Evolutionary conservation across 2,113 vertebrate genomes (phyloP).

Genomic region (Oreochromis aureus): DNA sequence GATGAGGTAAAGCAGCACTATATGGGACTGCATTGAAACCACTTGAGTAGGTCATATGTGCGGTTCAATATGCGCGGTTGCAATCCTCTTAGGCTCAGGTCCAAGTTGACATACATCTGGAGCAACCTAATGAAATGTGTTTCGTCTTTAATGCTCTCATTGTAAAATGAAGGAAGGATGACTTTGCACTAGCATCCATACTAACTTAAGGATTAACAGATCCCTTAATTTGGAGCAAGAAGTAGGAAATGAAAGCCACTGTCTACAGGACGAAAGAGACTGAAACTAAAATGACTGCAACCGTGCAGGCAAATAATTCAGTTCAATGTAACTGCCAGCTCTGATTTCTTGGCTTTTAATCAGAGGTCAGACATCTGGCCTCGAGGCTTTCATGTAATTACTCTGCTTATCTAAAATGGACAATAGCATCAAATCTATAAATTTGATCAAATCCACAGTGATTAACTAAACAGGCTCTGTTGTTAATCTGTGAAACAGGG

Average conservation of each 20-base stretch:
- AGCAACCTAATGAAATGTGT: constrained; percentile 35
- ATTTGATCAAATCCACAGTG: constrained; percentile 31
- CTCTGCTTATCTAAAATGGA: constrained; percentile 6
- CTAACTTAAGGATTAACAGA: constrained; percentile 23
- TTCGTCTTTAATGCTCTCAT: constrained; percentile 19
- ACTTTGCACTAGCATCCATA: neutral
- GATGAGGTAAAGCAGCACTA: neutral
- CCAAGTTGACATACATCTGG: constrained; percentile 44
- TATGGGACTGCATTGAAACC: neutral
- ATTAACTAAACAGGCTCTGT: constrained; percentile 40
- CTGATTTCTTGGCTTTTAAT: constrained; percentile 11
- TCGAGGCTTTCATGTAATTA: constrained; percentile 7
- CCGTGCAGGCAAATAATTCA: neutral
- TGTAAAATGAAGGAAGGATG: neutral
- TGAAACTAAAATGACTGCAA: neutral
- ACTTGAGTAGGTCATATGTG: neutral
- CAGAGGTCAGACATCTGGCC: constrained; percentile 21
- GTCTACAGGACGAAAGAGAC: neutral
- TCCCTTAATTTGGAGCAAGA: neutral
- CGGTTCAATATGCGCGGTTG: neutral
- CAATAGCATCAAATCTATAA: constrained; percentile 25
- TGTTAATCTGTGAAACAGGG: constrained; percentile 34
- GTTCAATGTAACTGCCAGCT: neutral
- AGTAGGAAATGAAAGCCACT: neutral
- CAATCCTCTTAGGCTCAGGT: constrained; percentile 54